These are phyloP conservation scores for Cheilosia urbana DNA, from an alignment of 2,888 invertebrate species.

Conservation along the genomic window DNA sequence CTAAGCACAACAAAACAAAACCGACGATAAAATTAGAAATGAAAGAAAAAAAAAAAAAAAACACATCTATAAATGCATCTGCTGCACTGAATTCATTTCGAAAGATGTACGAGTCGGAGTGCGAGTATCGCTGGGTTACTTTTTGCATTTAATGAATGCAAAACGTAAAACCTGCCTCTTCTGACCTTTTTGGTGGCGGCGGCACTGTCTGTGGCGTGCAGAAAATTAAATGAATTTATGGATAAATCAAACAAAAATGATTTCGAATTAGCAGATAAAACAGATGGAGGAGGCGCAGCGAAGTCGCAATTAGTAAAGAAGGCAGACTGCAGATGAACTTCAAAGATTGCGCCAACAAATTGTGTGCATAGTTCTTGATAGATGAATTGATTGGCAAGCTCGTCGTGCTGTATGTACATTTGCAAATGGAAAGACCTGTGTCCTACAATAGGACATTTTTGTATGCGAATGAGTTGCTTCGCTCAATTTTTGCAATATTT, in stretches of 20 bases:
- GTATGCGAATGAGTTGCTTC: too few relatives aligned
- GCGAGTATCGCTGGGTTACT: conserved; percentile 1
- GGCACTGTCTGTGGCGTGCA: conserved; percentile 10
- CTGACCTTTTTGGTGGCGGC: conserved; percentile 60
- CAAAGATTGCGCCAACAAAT: conserved; percentile 45
- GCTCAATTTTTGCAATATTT: too few relatives aligned
- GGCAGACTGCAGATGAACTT: conserved; percentile 54
- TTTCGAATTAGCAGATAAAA: conserved; percentile 29
- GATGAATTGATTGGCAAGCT: neutral
- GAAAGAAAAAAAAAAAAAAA: neutral
- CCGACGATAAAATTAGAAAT: neutral
- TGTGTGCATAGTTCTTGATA: neutral
- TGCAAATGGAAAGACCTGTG: neutral
- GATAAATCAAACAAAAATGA: conserved; percentile 60
- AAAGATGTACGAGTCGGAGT: conserved; percentile 16
- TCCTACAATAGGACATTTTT: neutral
- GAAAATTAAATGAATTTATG: conserved; percentile 55
- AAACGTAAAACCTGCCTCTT: conserved; percentile 20
- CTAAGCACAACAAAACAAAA: conserved; percentile 38
- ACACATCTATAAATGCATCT: conserved; percentile 41
- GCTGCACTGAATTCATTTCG: conserved; percentile 42
- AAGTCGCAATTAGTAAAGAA: conserved; percentile 34
- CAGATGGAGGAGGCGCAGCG: conserved; percentile 35
- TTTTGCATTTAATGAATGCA: conserved; percentile 53
- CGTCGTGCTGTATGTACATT: neutral